Percentiles rank a stretch among this genome's conserved stretches.
Conservation (phyloP, 2,113 vertebrate species). For the Microtus richardsoni region DNA sequence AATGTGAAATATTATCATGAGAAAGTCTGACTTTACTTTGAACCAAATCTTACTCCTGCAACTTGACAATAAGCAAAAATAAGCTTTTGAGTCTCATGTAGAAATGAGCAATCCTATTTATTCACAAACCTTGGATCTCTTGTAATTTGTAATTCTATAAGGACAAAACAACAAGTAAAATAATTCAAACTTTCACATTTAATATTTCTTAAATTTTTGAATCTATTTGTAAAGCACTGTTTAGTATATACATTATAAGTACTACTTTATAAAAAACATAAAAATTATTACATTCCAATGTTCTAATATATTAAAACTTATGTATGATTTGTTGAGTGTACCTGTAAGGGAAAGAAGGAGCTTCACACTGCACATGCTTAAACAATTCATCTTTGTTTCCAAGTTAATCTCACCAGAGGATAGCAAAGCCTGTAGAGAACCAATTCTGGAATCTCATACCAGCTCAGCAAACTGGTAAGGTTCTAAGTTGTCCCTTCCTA, state of each 20-base stretch:
- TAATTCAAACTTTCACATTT: not conserved
- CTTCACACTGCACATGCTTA: not conserved
- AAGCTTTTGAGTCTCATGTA: not conserved
- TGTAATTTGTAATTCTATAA: constrained; percentile 5
- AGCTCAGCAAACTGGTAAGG: not conserved
- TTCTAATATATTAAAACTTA: not conserved
- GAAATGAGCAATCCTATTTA: not conserved
- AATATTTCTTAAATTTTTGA: not conserved
- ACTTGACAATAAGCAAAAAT: constrained; percentile 1
- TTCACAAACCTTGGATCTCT: not conserved
- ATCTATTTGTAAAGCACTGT: not conserved
- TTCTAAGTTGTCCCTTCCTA: not conserved
- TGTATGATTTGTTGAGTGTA: not conserved
- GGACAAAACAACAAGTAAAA: not conserved
- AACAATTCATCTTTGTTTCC: not conserved
- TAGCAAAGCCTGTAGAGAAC: not conserved
- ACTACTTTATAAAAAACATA: not conserved
- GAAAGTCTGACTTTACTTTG: constrained; percentile 69
- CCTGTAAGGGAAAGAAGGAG: not conserved
- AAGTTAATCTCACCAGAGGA: not conserved
- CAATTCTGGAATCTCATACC: not conserved
- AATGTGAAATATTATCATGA: constrained; percentile 58
- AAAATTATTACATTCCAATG: not conserved
- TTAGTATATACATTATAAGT: not conserved
- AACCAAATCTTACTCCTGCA: constrained; percentile 48